Percentiles rank a stretch among this genome's conserved stretches.
These are phyloP conservation scores for Sialis fuliginosa DNA, from an alignment of 2,888 invertebrate genomes.

Conservation along the genomic window DNA sequence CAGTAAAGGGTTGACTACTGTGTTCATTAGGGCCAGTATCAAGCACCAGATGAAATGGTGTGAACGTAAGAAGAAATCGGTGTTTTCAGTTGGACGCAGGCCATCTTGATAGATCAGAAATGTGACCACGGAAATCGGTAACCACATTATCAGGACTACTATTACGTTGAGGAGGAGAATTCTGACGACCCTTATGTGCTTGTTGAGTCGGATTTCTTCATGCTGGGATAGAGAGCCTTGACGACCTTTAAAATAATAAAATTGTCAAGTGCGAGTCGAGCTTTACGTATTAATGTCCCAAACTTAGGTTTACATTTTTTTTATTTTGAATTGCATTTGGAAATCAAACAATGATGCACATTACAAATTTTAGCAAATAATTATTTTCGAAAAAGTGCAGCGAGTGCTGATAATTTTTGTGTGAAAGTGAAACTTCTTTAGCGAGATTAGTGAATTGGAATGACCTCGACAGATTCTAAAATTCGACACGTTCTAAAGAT, in stretches of 20 bases:
- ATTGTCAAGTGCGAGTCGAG: conserved; percentile 4
- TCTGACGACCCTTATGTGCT: conserved; percentile 33
- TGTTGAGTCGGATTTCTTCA: conserved; percentile 30
- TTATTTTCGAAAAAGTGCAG: too few relatives aligned
- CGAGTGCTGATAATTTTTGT: too few relatives aligned
- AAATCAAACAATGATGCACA: too few relatives aligned
- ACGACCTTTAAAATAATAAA: conserved; percentile 15
- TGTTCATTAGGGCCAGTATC: conserved; percentile 31
- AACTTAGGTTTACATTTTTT: conserved; percentile 1
- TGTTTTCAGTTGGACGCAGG: conserved; percentile 27
- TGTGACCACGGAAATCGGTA: conserved; percentile 34
- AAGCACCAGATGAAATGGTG: conserved; percentile 33
- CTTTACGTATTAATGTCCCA: too few relatives aligned
- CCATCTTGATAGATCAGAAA: conserved; percentile 35
- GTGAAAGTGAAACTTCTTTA: too few relatives aligned
- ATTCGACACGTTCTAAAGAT: too few relatives aligned
- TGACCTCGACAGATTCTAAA: too few relatives aligned
- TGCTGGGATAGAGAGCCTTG: conserved; percentile 28
- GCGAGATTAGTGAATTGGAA: too few relatives aligned
- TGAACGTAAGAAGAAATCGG: conserved; percentile 30
- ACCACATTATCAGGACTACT: conserved; percentile 37
- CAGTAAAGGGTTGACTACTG: conserved; percentile 34
- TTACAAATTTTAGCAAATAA: too few relatives aligned
- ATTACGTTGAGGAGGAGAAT: conserved; percentile 33
- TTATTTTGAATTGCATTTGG: too few relatives aligned